Conservation (phyloP, 2,797 vertebrate species). For the Parauchenoglanis ngamensis region DNA sequence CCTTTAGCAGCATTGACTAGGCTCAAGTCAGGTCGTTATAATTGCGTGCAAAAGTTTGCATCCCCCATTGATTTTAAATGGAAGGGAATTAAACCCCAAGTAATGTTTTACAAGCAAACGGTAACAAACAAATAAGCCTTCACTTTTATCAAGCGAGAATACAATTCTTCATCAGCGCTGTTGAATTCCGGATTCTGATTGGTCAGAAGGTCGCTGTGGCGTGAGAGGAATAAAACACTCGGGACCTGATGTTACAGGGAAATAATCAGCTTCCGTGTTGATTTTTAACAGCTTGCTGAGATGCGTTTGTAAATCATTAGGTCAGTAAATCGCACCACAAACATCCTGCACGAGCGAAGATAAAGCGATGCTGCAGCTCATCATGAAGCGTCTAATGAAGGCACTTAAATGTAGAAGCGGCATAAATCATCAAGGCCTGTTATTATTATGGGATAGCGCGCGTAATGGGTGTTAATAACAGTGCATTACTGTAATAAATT, state of each 20-base stretch:
- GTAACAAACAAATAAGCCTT: neutral
- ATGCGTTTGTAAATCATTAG: neutral
- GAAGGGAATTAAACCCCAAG: too few species aligned
- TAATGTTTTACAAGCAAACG: neutral
- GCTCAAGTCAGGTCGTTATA: neutral
- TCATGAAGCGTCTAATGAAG: neutral
- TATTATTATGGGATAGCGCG: conserved; percentile 12
- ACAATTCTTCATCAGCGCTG: too few species aligned
- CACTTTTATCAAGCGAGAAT: too few species aligned
- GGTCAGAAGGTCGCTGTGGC: neutral
- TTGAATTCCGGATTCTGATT: neutral
- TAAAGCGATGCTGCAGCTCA: neutral
- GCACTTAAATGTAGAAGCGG: neutral
- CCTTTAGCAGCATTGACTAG: neutral
- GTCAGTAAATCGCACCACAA: neutral
- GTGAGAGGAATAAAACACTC: neutral
- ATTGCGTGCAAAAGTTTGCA: neutral
- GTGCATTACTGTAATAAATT: conserved; percentile 41
- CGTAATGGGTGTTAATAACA: conserved; percentile 6
- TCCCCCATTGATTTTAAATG: neutral
- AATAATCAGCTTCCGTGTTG: neutral
- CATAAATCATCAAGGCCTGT: conserved; percentile 11
- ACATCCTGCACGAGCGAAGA: neutral
- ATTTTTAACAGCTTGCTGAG: neutral
- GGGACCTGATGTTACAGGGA: neutral